phyloP scores from a whole-genome alignment of 1,140 invertebrate species.

The Brachionus manjavacas region DNA sequence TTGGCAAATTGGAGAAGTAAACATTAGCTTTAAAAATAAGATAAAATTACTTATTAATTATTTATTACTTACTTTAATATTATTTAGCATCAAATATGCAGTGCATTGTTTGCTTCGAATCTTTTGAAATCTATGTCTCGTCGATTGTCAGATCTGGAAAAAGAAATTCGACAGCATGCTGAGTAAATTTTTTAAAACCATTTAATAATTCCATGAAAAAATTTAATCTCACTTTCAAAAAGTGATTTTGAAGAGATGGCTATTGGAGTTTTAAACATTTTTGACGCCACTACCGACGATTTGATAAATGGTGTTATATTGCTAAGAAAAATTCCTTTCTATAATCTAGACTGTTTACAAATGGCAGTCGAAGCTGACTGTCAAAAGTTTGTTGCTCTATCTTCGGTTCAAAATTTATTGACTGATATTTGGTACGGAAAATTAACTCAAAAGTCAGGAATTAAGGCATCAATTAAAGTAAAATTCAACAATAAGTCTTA shows the following conservation, averaged over 20 bases:
- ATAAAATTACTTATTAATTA: no score
- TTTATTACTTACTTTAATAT: background rate
- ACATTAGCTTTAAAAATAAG: background rate
- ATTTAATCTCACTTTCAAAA: background rate
- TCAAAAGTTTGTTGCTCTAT: conserved; percentile 35
- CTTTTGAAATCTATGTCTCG: conserved; percentile 49
- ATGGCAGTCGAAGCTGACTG: conserved; percentile 41
- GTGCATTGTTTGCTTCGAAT: conserved; percentile 49
- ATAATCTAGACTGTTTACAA: conserved; percentile 28
- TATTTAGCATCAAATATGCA: conserved; percentile 45
- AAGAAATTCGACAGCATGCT: conserved; percentile 45
- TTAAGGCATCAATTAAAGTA: conserved; percentile 34
- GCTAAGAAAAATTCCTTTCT: conserved; percentile 39
- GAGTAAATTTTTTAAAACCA: conserved; percentile 42
- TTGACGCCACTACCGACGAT: conserved; percentile 36
- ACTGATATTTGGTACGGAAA: conserved; percentile 42
- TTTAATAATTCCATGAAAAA: conserved; percentile 22
- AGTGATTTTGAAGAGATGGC: conserved; percentile 53
- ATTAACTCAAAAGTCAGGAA: conserved; percentile 27
- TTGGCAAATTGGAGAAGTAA: conserved; percentile 50
- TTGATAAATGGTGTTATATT: conserved; percentile 39
- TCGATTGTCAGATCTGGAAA: conserved; percentile 48
- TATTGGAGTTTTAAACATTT: conserved; percentile 49
- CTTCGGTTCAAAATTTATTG: conserved; percentile 33
- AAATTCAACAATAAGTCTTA: background rate